Conservation (phyloP, 2,113 vertebrate genomes). For the Phyllostomus discolor region DNA sequence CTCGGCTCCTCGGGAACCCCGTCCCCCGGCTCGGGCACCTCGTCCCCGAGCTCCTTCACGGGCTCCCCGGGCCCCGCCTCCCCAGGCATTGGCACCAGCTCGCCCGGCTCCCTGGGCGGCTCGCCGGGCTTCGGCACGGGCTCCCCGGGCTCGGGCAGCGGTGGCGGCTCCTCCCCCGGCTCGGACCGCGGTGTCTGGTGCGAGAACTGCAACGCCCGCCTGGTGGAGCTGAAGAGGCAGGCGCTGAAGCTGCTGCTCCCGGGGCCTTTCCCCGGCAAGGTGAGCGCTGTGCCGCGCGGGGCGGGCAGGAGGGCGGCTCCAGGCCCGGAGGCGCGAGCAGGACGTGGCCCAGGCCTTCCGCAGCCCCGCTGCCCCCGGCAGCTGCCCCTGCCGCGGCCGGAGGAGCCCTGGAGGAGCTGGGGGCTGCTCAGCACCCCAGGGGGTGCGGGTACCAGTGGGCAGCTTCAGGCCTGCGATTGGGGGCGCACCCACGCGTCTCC, state of each 20-base stretch:
- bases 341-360: background rate
- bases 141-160: slow-evolving; percentile 95
- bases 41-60: slow-evolving; percentile 93
- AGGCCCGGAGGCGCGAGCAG: background rate
- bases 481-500: background rate
- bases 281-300: slow-evolving; percentile 69
- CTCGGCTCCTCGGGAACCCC: slow-evolving; percentile 92
- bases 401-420: background rate
- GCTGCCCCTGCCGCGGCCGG: background rate
- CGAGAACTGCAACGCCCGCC: slow-evolving; percentile 93
- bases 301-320: background rate
- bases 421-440: background rate
- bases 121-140: slow-evolving; percentile 96
- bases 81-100: slow-evolving; percentile 92
- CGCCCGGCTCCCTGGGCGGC: slow-evolving; percentile 93
- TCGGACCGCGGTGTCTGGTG: slow-evolving; percentile 96
- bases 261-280: slow-evolving; percentile 92
- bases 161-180: slow-evolving; percentile 94
- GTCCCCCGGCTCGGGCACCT: slow-evolving; percentile 94
- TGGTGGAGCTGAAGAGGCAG: slow-evolving; percentile 96
- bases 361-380: background rate
- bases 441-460: background rate
- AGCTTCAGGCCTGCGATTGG: background rate
- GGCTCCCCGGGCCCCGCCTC: slow-evolving; percentile 93
- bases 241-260: slow-evolving; percentile 93